Evolutionary conservation across 2,113 vertebrate species (phyloP), one percentile per base, ranked within the genome.

Genomic region (Chaetops frenatus): DNA sequence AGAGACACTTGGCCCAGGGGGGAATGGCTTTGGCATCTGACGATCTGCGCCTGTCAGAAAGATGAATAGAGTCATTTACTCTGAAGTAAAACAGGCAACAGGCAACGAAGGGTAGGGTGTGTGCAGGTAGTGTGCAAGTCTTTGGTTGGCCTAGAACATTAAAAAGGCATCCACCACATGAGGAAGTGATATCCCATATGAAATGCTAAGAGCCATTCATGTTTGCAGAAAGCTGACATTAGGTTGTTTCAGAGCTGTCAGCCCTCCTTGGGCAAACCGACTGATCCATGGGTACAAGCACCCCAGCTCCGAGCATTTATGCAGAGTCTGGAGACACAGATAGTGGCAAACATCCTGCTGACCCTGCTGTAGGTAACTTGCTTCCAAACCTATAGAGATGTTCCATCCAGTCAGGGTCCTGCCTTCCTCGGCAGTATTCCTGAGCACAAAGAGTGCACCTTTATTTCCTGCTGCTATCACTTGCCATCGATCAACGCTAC

Each of bases 131-230:
- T 0, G 0, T 56, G 15, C 35, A 54, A 73, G 2, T 8, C 38
- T 90, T 50, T 35, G 28, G 24, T 29, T 56, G 31, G 71, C 15
- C 50, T 21, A 35, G 18, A 45, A 56, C 58, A 66, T 81, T 40
- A 61, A n/a, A 82, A 76, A 25, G 23, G 24, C 17, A 58, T 38
- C 70, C 0, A 2, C 18, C 33, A 35, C 2, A 3, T 0, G 0
- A 19, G 24, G 62, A 50, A 72, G 33, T 8, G 24, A 38, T n/a
- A 27, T 54, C 42, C 45, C 7, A 4, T 21, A 70, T 40, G 50
- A 78, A 67, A 88, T 40, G 20, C 35, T 31, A n/a, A 58, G 18
- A 66, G 6, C 29, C 33, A 45, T 47, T 33, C 2, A 1, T 61
- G 14, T 65, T 44, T 51, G 48, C 40, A 48, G 69, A 83, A 90